Base-by-base conservation (phyloP, 2,888 invertebrate genomes). In the Gandaritis pyraliata region DNA sequence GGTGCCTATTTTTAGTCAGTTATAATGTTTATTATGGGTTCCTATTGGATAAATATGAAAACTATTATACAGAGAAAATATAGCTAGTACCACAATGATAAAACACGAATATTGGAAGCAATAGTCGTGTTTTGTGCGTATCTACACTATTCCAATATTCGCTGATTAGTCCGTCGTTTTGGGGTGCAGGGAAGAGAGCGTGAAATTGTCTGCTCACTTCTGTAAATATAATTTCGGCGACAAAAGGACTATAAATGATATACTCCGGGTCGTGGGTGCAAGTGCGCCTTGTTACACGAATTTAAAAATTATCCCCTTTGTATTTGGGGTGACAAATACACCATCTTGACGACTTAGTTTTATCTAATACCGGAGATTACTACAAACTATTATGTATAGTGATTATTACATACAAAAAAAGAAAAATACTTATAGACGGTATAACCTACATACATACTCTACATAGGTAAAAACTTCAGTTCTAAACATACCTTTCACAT, bases 161-260 rank as follows among this genome's bases (percentile, higher is more conserved):
- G 81, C 83, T 92, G 89, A 92, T 92, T 90, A 90, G 90, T 89
- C 86, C 86, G 78, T 78, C 76, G 77, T 73, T 82, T 83, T 83
- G 83, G 87, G 87, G 93, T 85, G 90, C 90, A 73, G 82, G 82
- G 90, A 87, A 90, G 90, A 87, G 88, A 91, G 83, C 92, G 90
- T 92, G 92, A 92, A 92, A 92, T 92, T 92, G 91, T 92, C 92
- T 90, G 90, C 88, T 92, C 91, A 90, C 90, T 92, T 92, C 89
- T 92, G 91, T 91, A 92, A 92, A 92, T 92, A 92, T 92, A 90
- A 92, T 92, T 92, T 92, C 81, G 90, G 86, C 84, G 90, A 92
- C 92, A 92, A 92, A 92, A 91, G 91, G 91, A 87, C 90, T 87
- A 90, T 88, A 88, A 90, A 90, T 89, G 90, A 90, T 90, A 90